Evolutionary conservation across 2,113 vertebrate species (phyloP), one percentile per base, ranked within the genome.

Genomic region (Clarias macrocephalus): DNA sequence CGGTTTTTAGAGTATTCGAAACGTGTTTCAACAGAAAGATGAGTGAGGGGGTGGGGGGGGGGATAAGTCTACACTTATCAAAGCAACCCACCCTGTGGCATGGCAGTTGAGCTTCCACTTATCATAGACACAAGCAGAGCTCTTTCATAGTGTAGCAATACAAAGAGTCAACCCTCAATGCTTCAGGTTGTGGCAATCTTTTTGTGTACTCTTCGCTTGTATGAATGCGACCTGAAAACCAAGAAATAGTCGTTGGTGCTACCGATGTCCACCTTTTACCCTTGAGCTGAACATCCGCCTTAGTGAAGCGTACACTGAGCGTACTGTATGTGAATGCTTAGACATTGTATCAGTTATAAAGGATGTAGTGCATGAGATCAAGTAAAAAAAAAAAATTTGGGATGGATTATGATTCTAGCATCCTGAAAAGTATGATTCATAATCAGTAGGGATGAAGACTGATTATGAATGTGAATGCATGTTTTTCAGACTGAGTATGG

Each of bases 31-130:
- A 66, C 70, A 88, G 72, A 88, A 84, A 80, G 76, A 52, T 37
- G 21, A 70, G 75, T 37, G 82, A 80, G 75, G 54, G 57, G 76
- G 56, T 33, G 76, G 82, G 70, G 75, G 54, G 57, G 76, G 56
- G 57, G 76, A 79, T 28, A 60, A 75, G 37, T 52, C 79, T 60
- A 75, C 37, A 63, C 80, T 83, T 83, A 77, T 83, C 80, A 87
- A 76, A 70, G 80, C 70, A 73, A 77, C 84, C 84, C 79, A 77
- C 84, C 72, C 68, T 77, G 80, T 88, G 84, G 80, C 48, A 83
- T 86, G 84, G 70, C 88, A 68, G 84, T 83, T 86, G 86, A 77
- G 72, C 75, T 83, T 65, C 52, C n/a, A 66, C 48, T 86, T 81
- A 84, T 86, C 72, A 66, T 57, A 37, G 68, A 57, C 77, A 82